A percentile compares a stretch with the other conserved stretches of the same genome.
Conservation (phyloP, 2,888 invertebrate species). For the Diarsia dahlii region DNA sequence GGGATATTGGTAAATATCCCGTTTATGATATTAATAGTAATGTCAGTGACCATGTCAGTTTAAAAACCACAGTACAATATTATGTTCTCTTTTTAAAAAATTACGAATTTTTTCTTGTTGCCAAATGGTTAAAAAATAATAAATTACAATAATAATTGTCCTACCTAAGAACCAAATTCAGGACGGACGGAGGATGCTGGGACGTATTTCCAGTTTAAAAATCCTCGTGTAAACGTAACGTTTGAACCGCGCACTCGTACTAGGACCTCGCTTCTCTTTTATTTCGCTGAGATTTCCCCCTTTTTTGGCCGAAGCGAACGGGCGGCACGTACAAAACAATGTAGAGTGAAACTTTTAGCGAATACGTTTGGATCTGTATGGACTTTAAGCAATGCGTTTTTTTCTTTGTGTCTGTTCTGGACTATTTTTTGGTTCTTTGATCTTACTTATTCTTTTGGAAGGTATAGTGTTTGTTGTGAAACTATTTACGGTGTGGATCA, state of each 20-base stretch:
- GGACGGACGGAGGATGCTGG: too few species aligned
- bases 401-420: conserved; percentile 27
- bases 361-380: conserved; percentile 29
- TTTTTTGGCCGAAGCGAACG: conserved; percentile 33
- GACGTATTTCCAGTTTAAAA: neutral
- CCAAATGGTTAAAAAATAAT: too few species aligned
- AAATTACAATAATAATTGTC: too few species aligned
- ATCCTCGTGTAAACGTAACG: neutral
- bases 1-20: too few species aligned
- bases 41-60: too few species aligned
- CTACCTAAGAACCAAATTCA: too few species aligned
- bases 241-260: neutral
- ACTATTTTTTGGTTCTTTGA: conserved; percentile 25
- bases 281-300: conserved; percentile 54
- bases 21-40: too few species aligned
- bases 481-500: too few species aligned
- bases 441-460: neutral
- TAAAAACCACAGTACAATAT: too few species aligned
- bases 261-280: conserved; percentile 40
- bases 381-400: conserved; percentile 46
- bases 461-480: neutral
- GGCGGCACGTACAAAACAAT: conserved; percentile 53
- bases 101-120: too few species aligned
- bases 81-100: too few species aligned
- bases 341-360: conserved; percentile 43